These are phyloP conservation scores for Drosophila neotestacea DNA, from an alignment of 2,888 invertebrate genomes.

Conservation along the genomic window DNA sequence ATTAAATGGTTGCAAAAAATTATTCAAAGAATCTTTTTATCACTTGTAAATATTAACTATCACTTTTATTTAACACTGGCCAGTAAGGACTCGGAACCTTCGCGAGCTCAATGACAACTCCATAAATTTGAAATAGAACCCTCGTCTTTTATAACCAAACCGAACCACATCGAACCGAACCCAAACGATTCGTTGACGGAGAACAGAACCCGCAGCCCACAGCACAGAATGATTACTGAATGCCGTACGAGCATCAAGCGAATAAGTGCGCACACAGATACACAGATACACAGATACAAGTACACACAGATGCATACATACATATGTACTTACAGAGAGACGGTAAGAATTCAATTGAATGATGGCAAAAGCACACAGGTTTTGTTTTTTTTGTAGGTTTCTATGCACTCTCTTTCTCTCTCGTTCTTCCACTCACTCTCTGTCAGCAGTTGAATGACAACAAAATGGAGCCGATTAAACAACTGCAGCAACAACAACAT, in stretches of 20 bases:
- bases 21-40: slow-evolving; percentile 17
- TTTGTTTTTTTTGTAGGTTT: slow-evolving; percentile 20
- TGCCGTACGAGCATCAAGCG: slow-evolving; percentile 65
- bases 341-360: slow-evolving; percentile 66
- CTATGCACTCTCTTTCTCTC: slow-evolving; percentile 35
- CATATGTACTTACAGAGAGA: slow-evolving; percentile 36
- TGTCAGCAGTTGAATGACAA: slow-evolving; percentile 32
- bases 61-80: slow-evolving; percentile 14
- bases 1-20: slow-evolving; percentile 14
- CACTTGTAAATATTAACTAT: slow-evolving; percentile 27
- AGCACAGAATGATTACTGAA: slow-evolving; percentile 84
- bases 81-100: slow-evolving; percentile 63
- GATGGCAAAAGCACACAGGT: slow-evolving; percentile 60
- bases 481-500: slow-evolving; percentile 23
- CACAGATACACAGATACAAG: slow-evolving; percentile 31
- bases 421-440: slow-evolving; percentile 9
- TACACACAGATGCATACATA: slow-evolving; percentile 11
- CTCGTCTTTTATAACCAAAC: slow-evolving; percentile 70
- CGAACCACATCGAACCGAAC: slow-evolving; percentile 39
- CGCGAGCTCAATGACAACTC: slow-evolving; percentile 66
- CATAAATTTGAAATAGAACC: slow-evolving; percentile 58
- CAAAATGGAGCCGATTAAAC: slow-evolving; percentile 66
- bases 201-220: slow-evolving; percentile 79
- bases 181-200: slow-evolving; percentile 46
- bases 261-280: slow-evolving; percentile 53